These are phyloP conservation scores for Drosophila fulvimacula DNA, from an alignment of 2,888 invertebrate species.

Conservation along the genomic window DNA sequence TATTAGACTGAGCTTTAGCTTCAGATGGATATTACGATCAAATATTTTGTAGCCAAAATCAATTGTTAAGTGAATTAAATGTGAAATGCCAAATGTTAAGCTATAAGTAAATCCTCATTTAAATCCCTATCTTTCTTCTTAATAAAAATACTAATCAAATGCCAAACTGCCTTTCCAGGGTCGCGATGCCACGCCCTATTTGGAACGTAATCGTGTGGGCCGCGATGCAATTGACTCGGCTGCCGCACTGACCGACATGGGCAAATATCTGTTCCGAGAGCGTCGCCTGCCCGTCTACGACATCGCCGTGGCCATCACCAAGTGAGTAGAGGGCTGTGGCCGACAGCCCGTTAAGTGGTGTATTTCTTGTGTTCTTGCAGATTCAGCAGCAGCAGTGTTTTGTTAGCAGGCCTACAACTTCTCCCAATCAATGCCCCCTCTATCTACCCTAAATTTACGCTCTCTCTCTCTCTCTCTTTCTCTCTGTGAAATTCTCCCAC, in stretches of 20 bases:
- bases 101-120: too few species aligned
- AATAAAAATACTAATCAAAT: neutral
- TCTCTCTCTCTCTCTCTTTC: neutral
- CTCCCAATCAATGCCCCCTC: neutral
- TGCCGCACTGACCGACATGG: conserved; percentile 97
- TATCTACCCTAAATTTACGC: conserved; percentile 2
- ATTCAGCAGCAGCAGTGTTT: conserved; percentile 54
- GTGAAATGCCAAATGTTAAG: too few species aligned
- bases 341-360: conserved; percentile 19
- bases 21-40: too few species aligned
- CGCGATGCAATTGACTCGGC: conserved; percentile 97
- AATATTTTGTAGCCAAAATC: too few species aligned
- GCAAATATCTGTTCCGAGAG: conserved; percentile 98
- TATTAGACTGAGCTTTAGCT: too few species aligned
- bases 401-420: conserved; percentile 30
- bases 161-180: conserved; percentile 87
- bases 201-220: conserved; percentile 96
- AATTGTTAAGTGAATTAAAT: too few species aligned
- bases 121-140: too few species aligned
- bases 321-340: conserved; percentile 88
- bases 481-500: conserved; percentile 5
- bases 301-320: conserved; percentile 97
- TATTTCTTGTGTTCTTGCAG: conserved; percentile 63
- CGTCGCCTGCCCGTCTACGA: conserved; percentile 97
- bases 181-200: conserved; percentile 96